A percentile compares a stretch with the other conserved stretches of the same genome.
Conservation (phyloP, 2,888 invertebrate species). For the Drosophila incognita region DNA sequence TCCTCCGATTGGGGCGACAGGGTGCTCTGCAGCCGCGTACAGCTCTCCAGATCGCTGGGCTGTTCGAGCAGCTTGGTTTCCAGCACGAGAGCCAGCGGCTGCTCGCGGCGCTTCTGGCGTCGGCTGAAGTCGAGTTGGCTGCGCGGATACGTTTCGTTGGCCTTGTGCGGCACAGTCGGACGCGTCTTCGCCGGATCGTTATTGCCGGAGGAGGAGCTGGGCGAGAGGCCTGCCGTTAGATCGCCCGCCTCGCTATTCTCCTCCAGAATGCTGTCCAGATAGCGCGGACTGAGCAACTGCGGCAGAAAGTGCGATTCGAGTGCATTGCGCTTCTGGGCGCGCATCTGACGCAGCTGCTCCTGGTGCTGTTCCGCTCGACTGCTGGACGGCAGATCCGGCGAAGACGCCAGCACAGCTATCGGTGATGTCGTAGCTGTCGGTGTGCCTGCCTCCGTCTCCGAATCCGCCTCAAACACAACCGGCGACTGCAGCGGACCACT, state of each 20-base stretch:
- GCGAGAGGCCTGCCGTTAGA: conserved; percentile 6
- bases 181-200: conserved; percentile 42
- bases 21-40: conserved; percentile 86
- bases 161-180: conserved; percentile 85
- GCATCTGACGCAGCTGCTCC: conserved; percentile 85
- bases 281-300: conserved; percentile 88
- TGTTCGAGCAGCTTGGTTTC: conserved; percentile 87
- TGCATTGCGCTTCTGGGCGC: conserved; percentile 86
- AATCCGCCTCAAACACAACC: conserved; percentile 88
- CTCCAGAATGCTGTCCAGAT: conserved; percentile 91
- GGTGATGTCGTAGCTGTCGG: conserved; percentile 16
- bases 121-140: conserved; percentile 83
- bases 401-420: conserved; percentile 24
- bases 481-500: conserved; percentile 77
- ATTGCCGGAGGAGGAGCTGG: conserved; percentile 72
- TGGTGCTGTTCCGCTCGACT: conserved; percentile 69
- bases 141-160: conserved; percentile 84
- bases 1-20: conserved; percentile 86
- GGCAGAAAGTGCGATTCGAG: conserved; percentile 87
- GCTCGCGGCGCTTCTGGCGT: conserved; percentile 82
- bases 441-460: conserved; percentile 84
- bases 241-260: conserved; percentile 89
- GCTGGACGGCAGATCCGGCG: conserved; percentile 65
- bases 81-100: conserved; percentile 86
- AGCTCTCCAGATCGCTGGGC: conserved; percentile 86